phyloP scores from a whole-genome alignment of 2,113 vertebrate species.

The Gasterosteus aculeatus region DNA sequence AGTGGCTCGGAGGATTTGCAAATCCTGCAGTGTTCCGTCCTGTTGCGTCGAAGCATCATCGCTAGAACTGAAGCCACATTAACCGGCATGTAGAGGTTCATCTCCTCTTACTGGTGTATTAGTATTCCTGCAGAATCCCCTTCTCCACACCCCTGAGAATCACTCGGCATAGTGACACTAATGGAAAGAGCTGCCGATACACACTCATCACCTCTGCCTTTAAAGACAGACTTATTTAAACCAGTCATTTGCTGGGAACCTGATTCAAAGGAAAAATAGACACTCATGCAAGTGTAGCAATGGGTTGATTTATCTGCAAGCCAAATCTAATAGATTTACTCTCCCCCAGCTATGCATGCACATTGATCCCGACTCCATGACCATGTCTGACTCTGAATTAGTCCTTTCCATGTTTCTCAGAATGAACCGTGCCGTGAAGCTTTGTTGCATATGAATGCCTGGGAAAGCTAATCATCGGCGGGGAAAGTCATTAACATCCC shows the following conservation, averaged over 20 bases:
- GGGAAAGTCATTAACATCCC: slow-evolving; percentile 75
- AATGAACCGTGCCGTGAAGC: slow-evolving; percentile 53
- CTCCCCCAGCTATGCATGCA: slow-evolving; percentile 48
- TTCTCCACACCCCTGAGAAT: slow-evolving; percentile 57
- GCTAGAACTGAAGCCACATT: slow-evolving; percentile 28
- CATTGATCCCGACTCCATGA: slow-evolving; percentile 57
- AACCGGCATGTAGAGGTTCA: slow-evolving; percentile 28
- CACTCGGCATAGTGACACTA: slow-evolving; percentile 62
- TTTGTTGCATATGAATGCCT: slow-evolving; percentile 55
- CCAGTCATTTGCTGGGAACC: slow-evolving; percentile 52
- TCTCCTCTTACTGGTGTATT: slow-evolving; percentile 51
- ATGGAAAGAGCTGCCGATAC: slow-evolving; percentile 71
- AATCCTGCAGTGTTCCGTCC: too few species aligned
- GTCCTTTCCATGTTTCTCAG: slow-evolving; percentile 48
- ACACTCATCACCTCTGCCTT: slow-evolving; percentile 61
- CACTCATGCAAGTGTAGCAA: slow-evolving; percentile 52
- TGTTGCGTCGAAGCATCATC: background rate
- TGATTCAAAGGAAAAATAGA: slow-evolving; percentile 67
- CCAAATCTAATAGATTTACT: slow-evolving; percentile 71
- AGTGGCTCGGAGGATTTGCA: background rate
- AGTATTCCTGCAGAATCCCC: slow-evolving; percentile 65
- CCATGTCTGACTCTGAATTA: slow-evolving; percentile 53
- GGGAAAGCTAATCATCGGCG: slow-evolving; percentile 69
- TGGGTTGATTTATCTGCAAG: slow-evolving; percentile 72
- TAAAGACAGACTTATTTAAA: slow-evolving; percentile 58